Conservation (phyloP, 1,140 invertebrate species). For the Scylla paramamosain region DNA sequence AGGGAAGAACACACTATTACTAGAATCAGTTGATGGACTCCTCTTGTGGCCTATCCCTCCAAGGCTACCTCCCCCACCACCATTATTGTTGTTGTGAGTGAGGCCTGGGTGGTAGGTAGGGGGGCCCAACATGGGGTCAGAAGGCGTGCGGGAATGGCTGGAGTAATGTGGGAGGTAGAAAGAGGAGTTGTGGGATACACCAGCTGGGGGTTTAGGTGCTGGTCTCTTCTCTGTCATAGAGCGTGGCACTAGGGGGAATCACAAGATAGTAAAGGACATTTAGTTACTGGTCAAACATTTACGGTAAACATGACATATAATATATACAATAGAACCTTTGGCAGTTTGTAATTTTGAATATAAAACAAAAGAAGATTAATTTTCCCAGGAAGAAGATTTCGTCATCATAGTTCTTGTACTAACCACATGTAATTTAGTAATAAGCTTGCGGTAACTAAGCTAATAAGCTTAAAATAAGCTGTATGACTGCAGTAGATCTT, state of each 20-base stretch:
- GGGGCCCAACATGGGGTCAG: slow-evolving; percentile 72
- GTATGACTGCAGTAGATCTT: too few species aligned
- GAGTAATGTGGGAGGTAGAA: slow-evolving; percentile 69
- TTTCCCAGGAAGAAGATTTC: too few species aligned
- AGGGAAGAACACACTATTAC: slow-evolving; percentile 77
- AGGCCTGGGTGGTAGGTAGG: slow-evolving; percentile 66
- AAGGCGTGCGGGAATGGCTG: slow-evolving; percentile 72
- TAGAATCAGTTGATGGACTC: slow-evolving; percentile 76
- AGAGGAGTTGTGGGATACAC: slow-evolving; percentile 69
- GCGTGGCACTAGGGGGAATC: slow-evolving; percentile 69
- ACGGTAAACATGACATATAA: slow-evolving; percentile 7
- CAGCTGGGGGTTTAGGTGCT: slow-evolving; percentile 72
- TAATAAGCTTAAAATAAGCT: too few species aligned
- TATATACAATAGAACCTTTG: slow-evolving; percentile 55
- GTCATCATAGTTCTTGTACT: too few species aligned
- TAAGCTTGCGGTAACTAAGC: too few species aligned
- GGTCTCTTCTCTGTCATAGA: slow-evolving; percentile 71
- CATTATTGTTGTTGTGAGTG: slow-evolving; percentile 64
- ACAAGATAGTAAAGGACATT: slow-evolving; percentile 54
- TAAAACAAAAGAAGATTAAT: too few species aligned
- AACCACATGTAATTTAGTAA: too few species aligned
- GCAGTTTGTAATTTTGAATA: background rate
- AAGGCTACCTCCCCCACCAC: slow-evolving; percentile 71
- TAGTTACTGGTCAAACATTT: slow-evolving; percentile 56
- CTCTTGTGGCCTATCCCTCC: slow-evolving; percentile 74